These are phyloP conservation scores for Eupithecia insigniata DNA, from an alignment of 2,888 invertebrate genomes.

Conservation along the genomic window DNA sequence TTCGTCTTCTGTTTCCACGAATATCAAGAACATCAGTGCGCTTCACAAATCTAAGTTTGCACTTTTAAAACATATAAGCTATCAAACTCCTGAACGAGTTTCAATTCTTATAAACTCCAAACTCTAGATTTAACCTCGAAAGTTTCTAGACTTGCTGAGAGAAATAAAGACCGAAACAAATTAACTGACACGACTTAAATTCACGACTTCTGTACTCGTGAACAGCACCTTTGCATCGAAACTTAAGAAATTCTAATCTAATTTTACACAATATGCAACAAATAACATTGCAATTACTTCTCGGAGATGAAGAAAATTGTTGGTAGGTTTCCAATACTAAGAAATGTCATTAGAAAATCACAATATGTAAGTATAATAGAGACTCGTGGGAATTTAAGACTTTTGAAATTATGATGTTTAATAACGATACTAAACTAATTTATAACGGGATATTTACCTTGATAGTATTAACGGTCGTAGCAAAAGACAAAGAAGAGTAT, in stretches of 20 bases:
- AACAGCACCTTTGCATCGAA: background rate
- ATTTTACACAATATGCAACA: background rate
- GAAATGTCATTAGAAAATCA: too few relatives aligned
- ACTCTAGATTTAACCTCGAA: constrained; percentile 9
- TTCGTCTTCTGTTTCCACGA: background rate
- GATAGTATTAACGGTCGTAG: too few relatives aligned
- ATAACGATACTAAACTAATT: too few relatives aligned
- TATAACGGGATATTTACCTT: too few relatives aligned
- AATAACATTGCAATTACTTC: background rate
- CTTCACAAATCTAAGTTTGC: constrained; percentile 8
- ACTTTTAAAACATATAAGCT: constrained; percentile 12
- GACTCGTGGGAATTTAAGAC: too few relatives aligned
- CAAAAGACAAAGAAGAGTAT: too few relatives aligned
- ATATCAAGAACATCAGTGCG: background rate
- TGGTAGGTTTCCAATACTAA: too few relatives aligned
- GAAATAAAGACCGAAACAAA: background rate
- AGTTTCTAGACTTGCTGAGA: constrained; percentile 13
- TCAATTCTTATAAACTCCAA: constrained; percentile 16
- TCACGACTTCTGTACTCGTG: background rate
- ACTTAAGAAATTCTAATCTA: background rate
- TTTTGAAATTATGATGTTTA: too few relatives aligned
- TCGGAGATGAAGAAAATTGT: too few relatives aligned
- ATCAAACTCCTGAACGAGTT: constrained; percentile 8
- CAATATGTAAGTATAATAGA: too few relatives aligned
- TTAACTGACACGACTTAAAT: background rate